A percentile compares a stretch with the other conserved stretches of the same genome.
Evolutionary conservation across 2,888 invertebrate species (phyloP).

Genomic region (Altica lythri): DNA sequence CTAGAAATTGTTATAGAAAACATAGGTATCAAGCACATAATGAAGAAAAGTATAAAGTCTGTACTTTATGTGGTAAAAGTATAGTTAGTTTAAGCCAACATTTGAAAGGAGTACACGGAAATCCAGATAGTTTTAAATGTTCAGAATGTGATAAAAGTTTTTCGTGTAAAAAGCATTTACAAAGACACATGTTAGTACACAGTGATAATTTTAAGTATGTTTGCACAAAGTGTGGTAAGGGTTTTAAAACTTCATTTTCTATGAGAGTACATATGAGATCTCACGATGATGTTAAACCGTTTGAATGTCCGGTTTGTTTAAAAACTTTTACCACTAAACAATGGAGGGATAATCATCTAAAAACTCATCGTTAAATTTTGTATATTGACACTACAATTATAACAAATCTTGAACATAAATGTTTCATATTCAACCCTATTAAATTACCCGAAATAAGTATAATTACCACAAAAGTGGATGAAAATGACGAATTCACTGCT

Average conservation of each 20-base stretch:
- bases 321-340: constrained; percentile 52
- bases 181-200: constrained; percentile 47
- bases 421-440: too few relatives aligned
- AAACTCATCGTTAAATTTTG: constrained; percentile 57
- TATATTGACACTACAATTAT: too few relatives aligned
- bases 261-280: constrained; percentile 40
- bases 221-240: constrained; percentile 58
- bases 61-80: constrained; percentile 54
- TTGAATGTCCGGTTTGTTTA: constrained; percentile 49
- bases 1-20: constrained; percentile 29
- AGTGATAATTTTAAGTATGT: constrained; percentile 57
- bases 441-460: too few relatives aligned
- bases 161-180: constrained; percentile 38
- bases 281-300: constrained; percentile 43
- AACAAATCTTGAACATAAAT: too few relatives aligned
- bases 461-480: too few relatives aligned
- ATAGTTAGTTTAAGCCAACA: constrained; percentile 33
- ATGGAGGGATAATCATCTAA: constrained; percentile 57
- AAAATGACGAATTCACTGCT: too few relatives aligned
- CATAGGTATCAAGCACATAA: constrained; percentile 32
- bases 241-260: constrained; percentile 49
- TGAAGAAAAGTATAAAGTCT: constrained; percentile 41
- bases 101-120: constrained; percentile 31
- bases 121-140: constrained; percentile 32
- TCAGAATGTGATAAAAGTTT: constrained; percentile 39